Conservation (phyloP, 1,140 invertebrate genomes). For the Caerostris extrusa region DNA sequence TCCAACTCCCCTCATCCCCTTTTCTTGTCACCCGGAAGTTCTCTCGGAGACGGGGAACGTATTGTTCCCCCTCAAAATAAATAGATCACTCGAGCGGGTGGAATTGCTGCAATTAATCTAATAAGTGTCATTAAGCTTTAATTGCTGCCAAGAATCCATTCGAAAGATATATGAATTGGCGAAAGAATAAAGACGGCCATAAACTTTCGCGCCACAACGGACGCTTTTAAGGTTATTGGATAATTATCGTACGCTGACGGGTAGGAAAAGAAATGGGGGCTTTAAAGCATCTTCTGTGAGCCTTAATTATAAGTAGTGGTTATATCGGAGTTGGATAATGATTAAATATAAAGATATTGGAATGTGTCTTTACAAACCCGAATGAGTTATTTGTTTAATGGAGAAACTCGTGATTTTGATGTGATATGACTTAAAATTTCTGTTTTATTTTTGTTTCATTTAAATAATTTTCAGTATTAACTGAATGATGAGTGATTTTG, state of each 20-base stretch:
- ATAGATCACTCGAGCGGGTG: neutral
- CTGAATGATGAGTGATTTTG: no score
- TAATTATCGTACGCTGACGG: neutral
- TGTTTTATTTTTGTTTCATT: no score
- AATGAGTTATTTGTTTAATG: no score
- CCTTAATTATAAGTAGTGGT: no score
- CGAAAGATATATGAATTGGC: conserved; percentile 2
- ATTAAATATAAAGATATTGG: no score
- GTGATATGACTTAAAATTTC: no score
- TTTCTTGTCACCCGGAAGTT: neutral
- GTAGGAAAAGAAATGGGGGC: no score
- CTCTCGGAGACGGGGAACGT: neutral
- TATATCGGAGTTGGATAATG: no score
- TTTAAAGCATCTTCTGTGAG: no score
- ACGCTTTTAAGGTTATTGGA: conserved; percentile 15
- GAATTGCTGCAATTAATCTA: conserved; percentile 53
- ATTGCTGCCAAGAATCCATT: conserved; percentile 53
- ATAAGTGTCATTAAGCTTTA: conserved; percentile 31
- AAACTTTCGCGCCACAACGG: neutral
- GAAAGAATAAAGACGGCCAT: neutral
- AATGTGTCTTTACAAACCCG: no score
- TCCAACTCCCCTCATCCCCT: neutral
- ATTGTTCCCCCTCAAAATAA: neutral
- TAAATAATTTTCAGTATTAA: no score
- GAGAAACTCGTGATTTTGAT: no score